Conservation (phyloP, 1,140 invertebrate species). For the Euwallacea similis region DNA sequence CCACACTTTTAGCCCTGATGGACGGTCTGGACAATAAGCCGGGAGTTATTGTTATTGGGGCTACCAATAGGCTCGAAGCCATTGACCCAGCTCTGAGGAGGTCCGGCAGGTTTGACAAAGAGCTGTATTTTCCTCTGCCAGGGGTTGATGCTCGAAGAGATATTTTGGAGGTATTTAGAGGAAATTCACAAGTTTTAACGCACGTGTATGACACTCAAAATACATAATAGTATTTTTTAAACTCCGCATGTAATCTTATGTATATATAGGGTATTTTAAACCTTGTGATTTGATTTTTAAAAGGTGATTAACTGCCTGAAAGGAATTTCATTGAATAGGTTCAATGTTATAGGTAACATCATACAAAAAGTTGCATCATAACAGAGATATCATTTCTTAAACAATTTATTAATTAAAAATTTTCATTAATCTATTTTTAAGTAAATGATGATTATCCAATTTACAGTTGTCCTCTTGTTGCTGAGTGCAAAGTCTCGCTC, state of each 20-base stretch:
- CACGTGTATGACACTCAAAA: too few species aligned
- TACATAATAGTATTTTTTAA: neutral
- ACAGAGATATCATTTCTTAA: too few species aligned
- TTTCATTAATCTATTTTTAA: too few species aligned
- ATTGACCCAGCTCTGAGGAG: conserved; percentile 80
- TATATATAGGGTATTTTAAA: too few species aligned
- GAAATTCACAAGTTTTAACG: neutral
- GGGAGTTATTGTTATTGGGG: conserved; percentile 77
- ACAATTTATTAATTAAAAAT: too few species aligned
- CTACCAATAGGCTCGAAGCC: conserved; percentile 80
- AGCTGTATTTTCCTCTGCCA: conserved; percentile 74
- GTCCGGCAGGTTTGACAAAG: conserved; percentile 82
- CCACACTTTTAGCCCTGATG: conserved; percentile 85
- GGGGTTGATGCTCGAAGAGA: conserved; percentile 58
- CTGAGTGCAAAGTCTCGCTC: too few species aligned
- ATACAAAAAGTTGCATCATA: too few species aligned
- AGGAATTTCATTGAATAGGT: too few species aligned
- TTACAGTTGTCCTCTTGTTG: too few species aligned
- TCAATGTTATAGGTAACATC: too few species aligned
- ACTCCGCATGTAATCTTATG: too few species aligned
- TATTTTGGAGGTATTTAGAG: conserved; percentile 44
- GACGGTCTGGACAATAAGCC: conserved; percentile 76
- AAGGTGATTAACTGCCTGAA: neutral
- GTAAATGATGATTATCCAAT: too few species aligned
- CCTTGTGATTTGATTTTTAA: neutral